Conservation (phyloP, 2,113 vertebrate species). For the Catharus minimus region DNA sequence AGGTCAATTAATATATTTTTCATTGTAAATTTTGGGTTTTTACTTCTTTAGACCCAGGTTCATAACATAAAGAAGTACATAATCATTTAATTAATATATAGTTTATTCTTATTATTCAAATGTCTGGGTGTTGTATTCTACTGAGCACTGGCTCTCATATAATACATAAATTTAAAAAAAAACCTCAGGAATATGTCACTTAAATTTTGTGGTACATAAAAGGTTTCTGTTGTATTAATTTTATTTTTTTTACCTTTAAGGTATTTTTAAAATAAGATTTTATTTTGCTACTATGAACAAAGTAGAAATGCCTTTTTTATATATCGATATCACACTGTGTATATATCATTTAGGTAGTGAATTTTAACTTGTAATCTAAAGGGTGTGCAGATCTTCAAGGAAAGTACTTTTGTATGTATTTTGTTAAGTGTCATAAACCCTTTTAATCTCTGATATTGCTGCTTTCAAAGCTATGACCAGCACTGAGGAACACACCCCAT, state of each 20-base stretch:
- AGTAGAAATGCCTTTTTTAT: background rate
- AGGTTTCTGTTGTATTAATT: background rate
- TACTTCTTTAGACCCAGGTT: background rate
- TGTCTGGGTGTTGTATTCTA: background rate
- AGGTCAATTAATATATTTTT: background rate
- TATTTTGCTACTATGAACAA: background rate
- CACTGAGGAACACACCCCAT: background rate
- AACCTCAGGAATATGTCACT: background rate
- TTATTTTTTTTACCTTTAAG: background rate
- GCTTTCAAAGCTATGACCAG: background rate
- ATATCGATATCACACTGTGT: background rate
- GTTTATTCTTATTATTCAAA: background rate
- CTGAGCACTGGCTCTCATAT: background rate
- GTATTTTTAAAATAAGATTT: background rate
- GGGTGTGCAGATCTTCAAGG: background rate
- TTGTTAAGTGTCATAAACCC: background rate
- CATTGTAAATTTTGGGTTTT: background rate
- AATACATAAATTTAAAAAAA: background rate
- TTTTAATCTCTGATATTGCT: background rate
- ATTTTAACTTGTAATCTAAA: background rate
- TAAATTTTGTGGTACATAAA: background rate
- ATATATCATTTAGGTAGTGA: background rate
- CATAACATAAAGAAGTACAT: background rate
- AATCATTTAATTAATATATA: background rate
- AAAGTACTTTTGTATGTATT: background rate